phyloP scores from a whole-genome alignment of 53 echinoderm and acorn worm species.

The Pentamera pediparva region DNA sequence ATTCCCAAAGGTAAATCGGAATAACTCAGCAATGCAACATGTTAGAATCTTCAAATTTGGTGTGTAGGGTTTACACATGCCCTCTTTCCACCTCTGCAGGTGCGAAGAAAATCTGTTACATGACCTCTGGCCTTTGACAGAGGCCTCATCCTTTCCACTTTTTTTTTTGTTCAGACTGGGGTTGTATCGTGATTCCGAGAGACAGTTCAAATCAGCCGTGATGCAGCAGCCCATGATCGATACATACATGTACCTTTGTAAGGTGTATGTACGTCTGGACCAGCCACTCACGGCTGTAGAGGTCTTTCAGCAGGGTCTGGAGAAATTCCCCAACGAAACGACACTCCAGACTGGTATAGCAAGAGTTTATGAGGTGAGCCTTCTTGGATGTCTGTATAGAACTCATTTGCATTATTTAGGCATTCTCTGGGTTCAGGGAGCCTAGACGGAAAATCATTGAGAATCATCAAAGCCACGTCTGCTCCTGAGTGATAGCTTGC shows the following conservation, averaged over 20 bases:
- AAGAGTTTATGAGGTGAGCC: conserved; percentile 90
- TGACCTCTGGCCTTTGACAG: too few species aligned
- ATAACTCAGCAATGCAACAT: too few species aligned
- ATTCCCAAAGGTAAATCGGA: too few species aligned
- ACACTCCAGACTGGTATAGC: conserved; percentile 89
- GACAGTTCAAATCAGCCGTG: conserved; percentile 89
- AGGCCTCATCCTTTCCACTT: not conserved
- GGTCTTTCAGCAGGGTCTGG: conserved; percentile 82
- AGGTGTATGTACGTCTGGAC: conserved; percentile 87
- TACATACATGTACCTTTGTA: conserved; percentile 85
- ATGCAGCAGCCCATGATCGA: conserved; percentile 88
- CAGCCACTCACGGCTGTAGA: conserved; percentile 89
- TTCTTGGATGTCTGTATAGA: not conserved
- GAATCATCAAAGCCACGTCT: too few species aligned
- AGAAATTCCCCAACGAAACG: conserved; percentile 82
- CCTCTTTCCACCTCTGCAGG: not conserved
- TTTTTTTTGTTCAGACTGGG: conserved; percentile 52
- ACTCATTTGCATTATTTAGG: too few species aligned
- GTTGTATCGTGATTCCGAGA: conserved; percentile 87
- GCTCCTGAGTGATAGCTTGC: too few species aligned
- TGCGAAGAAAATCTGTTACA: not conserved
- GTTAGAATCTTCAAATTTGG: not conserved
- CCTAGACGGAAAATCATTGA: too few species aligned
- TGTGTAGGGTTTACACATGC: not conserved
- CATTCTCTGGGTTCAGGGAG: too few species aligned